Base-by-base conservation (phyloP, 2,888 invertebrate genomes). In the Drosophila subquinaria region DNA sequence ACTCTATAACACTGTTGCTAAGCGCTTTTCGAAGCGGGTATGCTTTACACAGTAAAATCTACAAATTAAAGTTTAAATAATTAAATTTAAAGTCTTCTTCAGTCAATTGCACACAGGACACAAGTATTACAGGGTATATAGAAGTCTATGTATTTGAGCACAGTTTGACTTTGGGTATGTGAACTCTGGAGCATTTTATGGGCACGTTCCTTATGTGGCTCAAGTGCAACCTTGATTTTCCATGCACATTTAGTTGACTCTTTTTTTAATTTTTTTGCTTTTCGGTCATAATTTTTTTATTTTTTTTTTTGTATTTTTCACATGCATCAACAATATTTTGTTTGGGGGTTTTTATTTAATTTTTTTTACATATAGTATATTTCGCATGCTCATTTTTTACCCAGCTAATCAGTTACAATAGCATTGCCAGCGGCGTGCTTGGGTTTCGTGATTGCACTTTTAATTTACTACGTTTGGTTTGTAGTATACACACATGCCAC, bases 371-470 rank as follows among this genome's bases (percentile, higher is more conserved):
- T 23, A 27, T 53, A 17, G 1, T 17, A 38, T 63, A 47, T 63
- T 75, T 72, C 23, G 64, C 77, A 72, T 81, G 63, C 64, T 60
- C 67, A 77, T 81, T 78, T 79, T 81, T 79, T 73, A 64, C 51
- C 53, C 57, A 88, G 63, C 83, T 82, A 84, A 84, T 84, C 90
- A 87, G 81, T 90, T 89, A 72, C 78, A 83, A 90, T 69, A 74
- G 83, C 85, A 69, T 55, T 66, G 78, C 70, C 81, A 70, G 65
- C 75, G 74, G 73, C 76, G 70, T 65, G 84, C 84, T 70, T 71
- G 69, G 61, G 69, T 68, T 85, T 89, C 86, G 88, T 88, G 90
- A 89, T 88, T 90, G 88, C 90, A 77, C 73, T 76, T 82, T 90
- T 77, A 77, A 79, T 88, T 85, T 90, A 86, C 90, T 89, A 85